These are phyloP conservation scores for Drosophila picticornis DNA, from an alignment of 2,888 invertebrate genomes.

Conservation along the genomic window DNA sequence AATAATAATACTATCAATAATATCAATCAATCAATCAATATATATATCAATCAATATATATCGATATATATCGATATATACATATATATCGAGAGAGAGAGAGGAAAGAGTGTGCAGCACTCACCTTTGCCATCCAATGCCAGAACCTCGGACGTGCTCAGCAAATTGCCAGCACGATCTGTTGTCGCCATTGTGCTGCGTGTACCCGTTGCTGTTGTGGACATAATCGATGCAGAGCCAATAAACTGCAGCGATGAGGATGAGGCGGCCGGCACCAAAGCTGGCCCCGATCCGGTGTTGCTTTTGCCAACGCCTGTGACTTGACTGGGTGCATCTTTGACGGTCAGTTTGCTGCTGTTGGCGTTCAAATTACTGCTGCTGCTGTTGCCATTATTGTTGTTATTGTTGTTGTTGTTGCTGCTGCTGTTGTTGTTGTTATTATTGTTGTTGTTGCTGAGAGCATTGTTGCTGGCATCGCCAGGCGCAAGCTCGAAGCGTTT, in stretches of 20 bases:
- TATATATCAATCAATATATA: background rate
- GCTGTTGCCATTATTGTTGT: conserved; percentile 8
- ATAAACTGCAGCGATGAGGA: conserved; percentile 41
- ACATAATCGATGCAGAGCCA: conserved; percentile 50
- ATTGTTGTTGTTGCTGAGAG: conserved; percentile 59
- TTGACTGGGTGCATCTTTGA: conserved; percentile 57
- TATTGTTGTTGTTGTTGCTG: conserved; percentile 52
- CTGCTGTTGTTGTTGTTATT: conserved; percentile 49
- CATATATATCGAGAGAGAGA: too few relatives aligned
- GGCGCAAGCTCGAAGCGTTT: conserved; percentile 81
- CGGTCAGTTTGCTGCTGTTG: conserved; percentile 38
- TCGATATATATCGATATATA: background rate
- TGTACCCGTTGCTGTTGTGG: conserved; percentile 44
- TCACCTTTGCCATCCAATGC: conserved; percentile 87
- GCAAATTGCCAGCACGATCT: conserved; percentile 48
- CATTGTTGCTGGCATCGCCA: conserved; percentile 45
- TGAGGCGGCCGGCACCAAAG: conserved; percentile 38
- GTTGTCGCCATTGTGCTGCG: conserved; percentile 43
- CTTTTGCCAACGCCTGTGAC: conserved; percentile 31
- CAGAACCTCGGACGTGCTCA: conserved; percentile 73
- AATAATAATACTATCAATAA: too few relatives aligned
- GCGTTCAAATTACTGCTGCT: conserved; percentile 46
- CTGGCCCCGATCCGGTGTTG: background rate
- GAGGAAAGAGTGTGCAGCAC: conserved; percentile 57
- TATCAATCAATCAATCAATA: too few relatives aligned